Evolutionary conservation across 1,140 invertebrate genomes (phyloP).

Genomic region (Aphaenogaster rudis): DNA sequence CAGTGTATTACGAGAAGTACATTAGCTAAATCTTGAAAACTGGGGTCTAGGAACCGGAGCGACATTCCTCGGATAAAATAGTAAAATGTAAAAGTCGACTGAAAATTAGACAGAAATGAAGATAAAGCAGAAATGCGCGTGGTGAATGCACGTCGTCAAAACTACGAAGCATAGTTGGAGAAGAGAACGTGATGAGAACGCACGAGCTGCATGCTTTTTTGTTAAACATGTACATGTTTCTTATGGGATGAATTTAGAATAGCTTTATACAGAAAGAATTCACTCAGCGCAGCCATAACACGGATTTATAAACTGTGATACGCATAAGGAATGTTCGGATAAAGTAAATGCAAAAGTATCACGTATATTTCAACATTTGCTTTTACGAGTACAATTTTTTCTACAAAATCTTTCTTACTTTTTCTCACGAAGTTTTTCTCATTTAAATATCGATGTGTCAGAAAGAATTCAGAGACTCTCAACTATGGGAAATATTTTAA

Average conservation of each 20-base stretch:
- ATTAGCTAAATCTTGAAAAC: conserved; percentile 63
- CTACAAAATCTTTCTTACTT: background rate
- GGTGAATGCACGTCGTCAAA: conserved; percentile 51
- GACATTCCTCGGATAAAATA: conserved; percentile 57
- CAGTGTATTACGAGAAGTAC: conserved; percentile 46
- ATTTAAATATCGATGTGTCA: background rate
- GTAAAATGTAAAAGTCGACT: conserved; percentile 61
- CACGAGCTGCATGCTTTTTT: conserved; percentile 60
- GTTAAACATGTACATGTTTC: conserved; percentile 60
- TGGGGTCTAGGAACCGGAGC: conserved; percentile 38
- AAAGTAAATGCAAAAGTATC: conserved; percentile 18
- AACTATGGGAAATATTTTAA: background rate
- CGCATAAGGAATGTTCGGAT: conserved; percentile 33
- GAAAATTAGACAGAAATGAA: conserved; percentile 67
- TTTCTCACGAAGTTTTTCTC: background rate
- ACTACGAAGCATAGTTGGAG: conserved; percentile 19
- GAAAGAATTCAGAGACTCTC: background rate
- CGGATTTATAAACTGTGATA: conserved; percentile 56
- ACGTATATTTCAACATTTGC: background rate
- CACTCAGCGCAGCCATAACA: conserved; percentile 34
- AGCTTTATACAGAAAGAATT: conserved; percentile 42
- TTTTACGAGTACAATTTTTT: background rate
- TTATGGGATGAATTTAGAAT: conserved; percentile 57
- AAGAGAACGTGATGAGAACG: conserved; percentile 56
- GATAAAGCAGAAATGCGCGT: conserved; percentile 55